phyloP scores from a whole-genome alignment of 2,113 vertebrate genomes.

The Oreotrochilus melanogaster region DNA sequence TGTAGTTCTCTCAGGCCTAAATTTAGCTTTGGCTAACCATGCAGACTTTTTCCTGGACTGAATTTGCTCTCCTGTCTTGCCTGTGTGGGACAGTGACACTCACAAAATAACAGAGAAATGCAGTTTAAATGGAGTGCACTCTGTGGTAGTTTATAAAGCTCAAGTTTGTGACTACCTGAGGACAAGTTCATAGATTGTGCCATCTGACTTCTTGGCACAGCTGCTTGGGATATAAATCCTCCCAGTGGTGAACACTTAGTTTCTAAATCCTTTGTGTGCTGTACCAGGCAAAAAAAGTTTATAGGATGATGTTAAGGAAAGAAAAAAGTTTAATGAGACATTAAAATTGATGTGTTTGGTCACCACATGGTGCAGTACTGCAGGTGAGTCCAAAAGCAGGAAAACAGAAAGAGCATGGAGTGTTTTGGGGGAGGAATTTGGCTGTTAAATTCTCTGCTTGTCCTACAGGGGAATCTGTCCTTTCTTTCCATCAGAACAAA shows the following conservation, averaged over 20 bases:
- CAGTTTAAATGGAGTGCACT: slow-evolving; percentile 17
- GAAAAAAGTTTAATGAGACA: neutral
- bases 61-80: neutral
- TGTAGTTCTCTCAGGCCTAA: neutral
- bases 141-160: slow-evolving; percentile 64
- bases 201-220: slow-evolving; percentile 75
- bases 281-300: slow-evolving; percentile 70
- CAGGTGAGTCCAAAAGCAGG: neutral
- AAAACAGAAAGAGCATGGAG: neutral
- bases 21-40: neutral
- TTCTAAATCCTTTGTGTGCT: slow-evolving; percentile 74
- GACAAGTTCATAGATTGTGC: slow-evolving; percentile 71
- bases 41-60: neutral
- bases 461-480: neutral
- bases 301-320: slow-evolving; percentile 35
- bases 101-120: slow-evolving; percentile 7
- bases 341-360: neutral
- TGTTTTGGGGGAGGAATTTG: neutral
- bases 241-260: slow-evolving; percentile 55
- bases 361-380: neutral
- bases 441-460: neutral
- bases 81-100: neutral
- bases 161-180: slow-evolving; percentile 60
- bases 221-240: slow-evolving; percentile 78
- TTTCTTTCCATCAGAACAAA: neutral